These are phyloP conservation scores for Drosophila repletoides DNA, from an alignment of 1,140 invertebrate species.

Conservation along the genomic window DNA sequence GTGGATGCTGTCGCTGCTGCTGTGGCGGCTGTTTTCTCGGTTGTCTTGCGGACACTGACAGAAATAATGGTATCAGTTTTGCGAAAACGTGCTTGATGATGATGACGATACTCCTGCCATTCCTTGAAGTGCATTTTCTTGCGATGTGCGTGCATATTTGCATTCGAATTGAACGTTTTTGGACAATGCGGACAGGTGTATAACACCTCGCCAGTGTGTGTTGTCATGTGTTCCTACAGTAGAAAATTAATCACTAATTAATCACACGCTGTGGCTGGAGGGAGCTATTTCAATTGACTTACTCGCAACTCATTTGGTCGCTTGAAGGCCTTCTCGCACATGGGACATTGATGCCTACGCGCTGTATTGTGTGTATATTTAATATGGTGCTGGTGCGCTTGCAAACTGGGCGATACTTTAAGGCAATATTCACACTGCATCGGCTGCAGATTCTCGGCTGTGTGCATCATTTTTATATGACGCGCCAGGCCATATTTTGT, in stretches of 20 bases:
- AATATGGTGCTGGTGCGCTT: slow-evolving; percentile 65
- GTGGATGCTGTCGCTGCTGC: neutral
- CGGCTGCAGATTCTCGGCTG: slow-evolving; percentile 56
- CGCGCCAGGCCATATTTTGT: slow-evolving; percentile 66
- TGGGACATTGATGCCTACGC: slow-evolving; percentile 54
- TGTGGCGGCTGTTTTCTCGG: slow-evolving; percentile 21
- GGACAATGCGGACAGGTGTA: slow-evolving; percentile 79
- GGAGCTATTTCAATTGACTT: neutral
- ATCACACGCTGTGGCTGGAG: too few species aligned
- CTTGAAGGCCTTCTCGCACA: slow-evolving; percentile 78
- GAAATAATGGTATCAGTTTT: slow-evolving; percentile 57
- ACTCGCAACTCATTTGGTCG: slow-evolving; percentile 54
- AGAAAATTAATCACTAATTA: neutral
- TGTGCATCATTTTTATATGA: slow-evolving; percentile 75
- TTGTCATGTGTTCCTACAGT: slow-evolving; percentile 75
- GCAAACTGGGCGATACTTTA: slow-evolving; percentile 63
- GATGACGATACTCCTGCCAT: slow-evolving; percentile 61
- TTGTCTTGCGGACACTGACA: slow-evolving; percentile 60
- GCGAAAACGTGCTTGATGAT: slow-evolving; percentile 15
- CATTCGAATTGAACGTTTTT: slow-evolving; percentile 75
- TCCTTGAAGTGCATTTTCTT: slow-evolving; percentile 76
- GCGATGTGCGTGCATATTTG: slow-evolving; percentile 78
- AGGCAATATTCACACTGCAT: slow-evolving; percentile 62
- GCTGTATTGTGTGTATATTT: slow-evolving; percentile 64
- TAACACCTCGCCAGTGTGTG: slow-evolving; percentile 70